These are phyloP conservation scores for Sinohyriopsis cumingii DNA, from an alignment of 2,888 invertebrate species.

Conservation along the genomic window DNA sequence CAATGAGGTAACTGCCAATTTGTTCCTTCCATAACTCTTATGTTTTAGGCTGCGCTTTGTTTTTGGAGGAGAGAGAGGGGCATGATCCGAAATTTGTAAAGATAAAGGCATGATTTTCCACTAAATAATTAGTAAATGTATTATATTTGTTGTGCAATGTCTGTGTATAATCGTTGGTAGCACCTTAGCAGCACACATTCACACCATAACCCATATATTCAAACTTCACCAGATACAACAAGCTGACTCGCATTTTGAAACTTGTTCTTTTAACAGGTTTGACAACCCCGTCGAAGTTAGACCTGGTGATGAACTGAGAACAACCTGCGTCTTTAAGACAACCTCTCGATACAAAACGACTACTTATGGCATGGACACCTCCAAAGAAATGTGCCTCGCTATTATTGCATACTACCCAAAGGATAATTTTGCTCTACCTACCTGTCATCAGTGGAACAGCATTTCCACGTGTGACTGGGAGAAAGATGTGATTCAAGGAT, in stretches of 20 bases:
- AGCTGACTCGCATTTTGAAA: too few species aligned
- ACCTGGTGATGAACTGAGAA: slow-evolving; percentile 44
- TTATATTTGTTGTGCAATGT: not conserved
- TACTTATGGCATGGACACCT: slow-evolving; percentile 46
- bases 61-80: too few species aligned
- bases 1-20: too few species aligned
- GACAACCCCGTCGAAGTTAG: slow-evolving; percentile 33
- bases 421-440: slow-evolving; percentile 20
- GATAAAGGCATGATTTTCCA: too few species aligned
- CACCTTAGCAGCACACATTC: not conserved
- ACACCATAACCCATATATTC: not conserved
- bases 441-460: slow-evolving; percentile 4
- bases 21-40: too few species aligned
- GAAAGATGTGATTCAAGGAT: slow-evolving; percentile 14
- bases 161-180: not conserved
- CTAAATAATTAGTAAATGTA: too few species aligned
- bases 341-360: slow-evolving; percentile 23
- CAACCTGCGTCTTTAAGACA: slow-evolving; percentile 42
- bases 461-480: slow-evolving; percentile 11
- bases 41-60: too few species aligned
- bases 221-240: slow-evolving; percentile 5
- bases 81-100: not conserved
- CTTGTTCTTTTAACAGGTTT: slow-evolving; percentile 24
- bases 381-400: slow-evolving; percentile 59
- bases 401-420: slow-evolving; percentile 51